Evolutionary conservation across 2,888 invertebrate species (phyloP).

Genomic region (Sphaerophoria rueppellii): DNA sequence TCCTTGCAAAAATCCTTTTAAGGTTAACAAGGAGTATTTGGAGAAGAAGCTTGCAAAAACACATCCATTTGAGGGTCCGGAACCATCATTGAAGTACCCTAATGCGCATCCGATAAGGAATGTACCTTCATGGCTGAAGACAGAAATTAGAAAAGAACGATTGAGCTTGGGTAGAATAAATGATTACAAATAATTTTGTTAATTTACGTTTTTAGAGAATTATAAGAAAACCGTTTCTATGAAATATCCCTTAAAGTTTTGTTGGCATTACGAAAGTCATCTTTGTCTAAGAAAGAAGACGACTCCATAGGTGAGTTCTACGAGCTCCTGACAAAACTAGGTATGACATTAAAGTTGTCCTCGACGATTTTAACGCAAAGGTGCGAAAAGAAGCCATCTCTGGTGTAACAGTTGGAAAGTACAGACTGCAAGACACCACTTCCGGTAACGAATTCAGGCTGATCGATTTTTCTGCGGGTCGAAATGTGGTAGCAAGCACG

Average conservation of each 20-base stretch:
- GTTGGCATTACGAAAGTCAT: not conserved
- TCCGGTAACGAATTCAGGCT: too few species aligned
- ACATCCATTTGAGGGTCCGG: slow-evolving; percentile 90
- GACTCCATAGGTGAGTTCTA: too few species aligned
- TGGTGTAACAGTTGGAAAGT: too few species aligned
- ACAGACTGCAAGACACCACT: too few species aligned
- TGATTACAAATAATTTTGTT: slow-evolving; percentile 82
- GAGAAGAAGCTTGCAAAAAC: slow-evolving; percentile 89
- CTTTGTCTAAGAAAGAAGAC: too few species aligned
- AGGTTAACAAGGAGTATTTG: slow-evolving; percentile 92
- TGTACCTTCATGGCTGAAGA: slow-evolving; percentile 89
- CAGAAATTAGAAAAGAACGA: slow-evolving; percentile 88
- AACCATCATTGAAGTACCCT: slow-evolving; percentile 87
- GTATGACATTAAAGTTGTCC: too few species aligned
- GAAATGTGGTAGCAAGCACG: too few species aligned
- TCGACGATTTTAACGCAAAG: too few species aligned
- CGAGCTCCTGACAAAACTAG: too few species aligned
- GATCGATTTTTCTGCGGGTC: too few species aligned
- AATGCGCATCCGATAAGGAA: slow-evolving; percentile 85
- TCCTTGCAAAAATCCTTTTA: not conserved
- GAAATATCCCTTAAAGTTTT: not conserved
- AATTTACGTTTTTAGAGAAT: not conserved
- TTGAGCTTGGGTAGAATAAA: slow-evolving; percentile 90
- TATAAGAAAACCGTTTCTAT: slow-evolving; percentile 37
- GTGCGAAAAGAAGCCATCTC: too few species aligned